Evolutionary conservation across 2,888 invertebrate species (phyloP), one percentile per base, ranked within the genome.

Genomic region (Caenorhabditis sp.): DNA sequence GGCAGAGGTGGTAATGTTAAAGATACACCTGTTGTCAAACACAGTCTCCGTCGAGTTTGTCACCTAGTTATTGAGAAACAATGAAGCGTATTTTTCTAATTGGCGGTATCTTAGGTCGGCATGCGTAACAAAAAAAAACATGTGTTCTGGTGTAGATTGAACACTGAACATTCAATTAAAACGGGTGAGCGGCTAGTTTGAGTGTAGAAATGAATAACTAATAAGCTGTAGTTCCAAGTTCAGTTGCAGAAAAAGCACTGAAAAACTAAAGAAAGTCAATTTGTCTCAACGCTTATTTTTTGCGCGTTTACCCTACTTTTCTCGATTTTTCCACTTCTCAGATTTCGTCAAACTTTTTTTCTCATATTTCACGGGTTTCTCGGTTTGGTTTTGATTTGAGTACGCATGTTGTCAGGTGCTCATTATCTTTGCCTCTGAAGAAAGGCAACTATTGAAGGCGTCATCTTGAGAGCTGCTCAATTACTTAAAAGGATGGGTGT

Each of bases 401-500:
- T 11, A 56, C 15, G 26, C 13, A 18, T 6, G 64, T 64, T 62
- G 55, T 64, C 26, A 72, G 55, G 53, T 67, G 60, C 58, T 76
- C 60, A 76, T 76, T 47, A 61, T 24, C 9, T 56, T 26, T 20
- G 64, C 15, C 20, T 55, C 18, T 40, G 37, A 62, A 55, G 55
- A 56, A 32, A 72, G 58, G 20, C 65, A 40, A 64, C 35, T 60
- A n/a, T 67, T 44, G 61, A 55, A 76, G 51, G 67, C 76, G 67
- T 67, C 70, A 78, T 78, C 78, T 65, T 58, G 32, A 40, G 40
- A 13, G 55, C 76, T 60, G 53, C 74, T 80, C 80, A 80, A 80
- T 80, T 80, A 80, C 80, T 80, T 81, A 81, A 77, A 77, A 76
- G 74, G 70, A 65, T 69, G 28, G 40, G 53, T 65, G 76, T 76